phyloP scores from a whole-genome alignment of 2,113 vertebrate species.

The Callopanchax toddi region DNA sequence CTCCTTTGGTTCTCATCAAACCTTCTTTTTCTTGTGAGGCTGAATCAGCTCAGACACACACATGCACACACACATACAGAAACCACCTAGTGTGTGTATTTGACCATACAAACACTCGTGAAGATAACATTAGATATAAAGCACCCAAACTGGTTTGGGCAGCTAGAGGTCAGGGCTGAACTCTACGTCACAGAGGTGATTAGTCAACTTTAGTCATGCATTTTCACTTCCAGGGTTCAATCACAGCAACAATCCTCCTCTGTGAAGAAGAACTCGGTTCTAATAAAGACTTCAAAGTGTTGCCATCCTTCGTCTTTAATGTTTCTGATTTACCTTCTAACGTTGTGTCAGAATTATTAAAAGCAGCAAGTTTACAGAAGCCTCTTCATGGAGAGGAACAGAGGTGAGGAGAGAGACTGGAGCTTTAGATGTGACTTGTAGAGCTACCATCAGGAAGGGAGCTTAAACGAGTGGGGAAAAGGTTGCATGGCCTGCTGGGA shows the following conservation, averaged over 20 bases:
- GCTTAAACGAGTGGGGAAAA: constrained; percentile 55
- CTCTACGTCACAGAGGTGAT: constrained; percentile 28
- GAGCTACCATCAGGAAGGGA: constrained; percentile 37
- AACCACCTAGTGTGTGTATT: constrained; percentile 9
- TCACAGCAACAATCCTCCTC: constrained; percentile 13
- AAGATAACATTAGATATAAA: constrained; percentile 18
- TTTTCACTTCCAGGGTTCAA: constrained; percentile 15
- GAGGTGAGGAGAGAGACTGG: constrained; percentile 25
- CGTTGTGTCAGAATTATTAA: background rate
- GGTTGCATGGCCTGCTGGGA: constrained; percentile 59
- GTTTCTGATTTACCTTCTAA: background rate
- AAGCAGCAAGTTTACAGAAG: constrained; percentile 50
- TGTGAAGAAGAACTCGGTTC: background rate
- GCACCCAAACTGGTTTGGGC: constrained; percentile 52
- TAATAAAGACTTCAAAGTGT: no score
- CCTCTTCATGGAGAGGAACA: constrained; percentile 57
- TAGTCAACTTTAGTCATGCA: constrained; percentile 26
- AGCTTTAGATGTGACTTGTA: constrained; percentile 24
- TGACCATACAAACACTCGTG: constrained; percentile 7
- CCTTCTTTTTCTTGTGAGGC: constrained; percentile 25
- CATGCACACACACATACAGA: constrained; percentile 38
- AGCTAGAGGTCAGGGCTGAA: constrained; percentile 21
- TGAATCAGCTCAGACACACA: constrained; percentile 10
- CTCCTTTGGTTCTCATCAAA: constrained; percentile 58
- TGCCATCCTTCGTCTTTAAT: background rate